Conservation (phyloP, 2,113 vertebrate species). For the human (Homo sapiens) region GRCh38 chr2:157522501-157523000, state of each 20-base stretch:
- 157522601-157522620: not conserved
- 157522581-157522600: not conserved
- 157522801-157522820: not conserved
- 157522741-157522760: not conserved
- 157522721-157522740: not conserved
- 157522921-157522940: not conserved
- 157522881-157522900: not conserved
- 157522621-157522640: not conserved
- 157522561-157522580: not conserved
- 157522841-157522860: not conserved
- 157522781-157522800: not conserved
- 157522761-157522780: not conserved
- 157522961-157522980: too few relatives aligned
- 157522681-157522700: not conserved
- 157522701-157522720: not conserved
- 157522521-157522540: not conserved
- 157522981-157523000: too few relatives aligned
- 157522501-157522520: not conserved
- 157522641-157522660: not conserved
- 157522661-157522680: not conserved
- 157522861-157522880: not conserved
- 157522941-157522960: too few relatives aligned
- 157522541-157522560: not conserved
- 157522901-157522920: not conserved
- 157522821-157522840: not conserved